Evolutionary conservation across 2,797 vertebrate species (phyloP), one percentile per base, ranked within the genome.

Genomic region (Sylvilagus floridanus): DNA sequence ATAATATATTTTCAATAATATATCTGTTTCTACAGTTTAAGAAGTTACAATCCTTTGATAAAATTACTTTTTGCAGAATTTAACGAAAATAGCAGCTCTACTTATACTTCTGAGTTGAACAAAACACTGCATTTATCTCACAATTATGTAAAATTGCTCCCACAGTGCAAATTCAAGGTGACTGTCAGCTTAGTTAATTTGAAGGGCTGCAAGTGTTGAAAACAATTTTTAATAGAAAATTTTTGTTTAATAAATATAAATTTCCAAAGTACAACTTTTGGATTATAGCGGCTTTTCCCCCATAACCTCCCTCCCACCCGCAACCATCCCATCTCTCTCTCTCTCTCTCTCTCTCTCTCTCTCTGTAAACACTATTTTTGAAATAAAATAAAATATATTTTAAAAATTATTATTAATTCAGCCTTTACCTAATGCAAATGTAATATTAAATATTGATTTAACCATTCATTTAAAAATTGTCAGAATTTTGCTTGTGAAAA

Each of bases 1-100:
- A 21, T n/a, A 47, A 24, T 26, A 11, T 83, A 75, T 90, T 73
- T 94, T 91, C 35, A 90, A 77, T 52, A 84, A 88, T 90, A 26
- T 22, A 54, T 8, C 12, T 37, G 1, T 72, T 89, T 83, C 7
- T 69, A 57, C 24, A 62, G 12, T 24, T 3, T 35, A 30, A 76
- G 17, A 86, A 7, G 10, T 60, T 35, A 32, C 4, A 81, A 7
- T 2, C 4, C 86, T 71, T 54, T 37, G 5, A 71, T 26, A 75
- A 22, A 3, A 72, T 8, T 4, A 8, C 42, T 13, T 13, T 89
- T 90, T 65, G 5, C 2, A 50, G 21, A 87, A 62, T 66, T 10
- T 7, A 62, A 75, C 4, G n/a, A 21, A 14, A 57, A 77, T 50
- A 47, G 17, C 77, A 63, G 4, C 6, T n/a, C 8, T 5, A 28